A percentile compares a stretch with the other conserved stretches of the same genome.
phyloP scores from a whole-genome alignment of 2,797 vertebrate species.

The Lepidocolaptes lacrymiger region DNA sequence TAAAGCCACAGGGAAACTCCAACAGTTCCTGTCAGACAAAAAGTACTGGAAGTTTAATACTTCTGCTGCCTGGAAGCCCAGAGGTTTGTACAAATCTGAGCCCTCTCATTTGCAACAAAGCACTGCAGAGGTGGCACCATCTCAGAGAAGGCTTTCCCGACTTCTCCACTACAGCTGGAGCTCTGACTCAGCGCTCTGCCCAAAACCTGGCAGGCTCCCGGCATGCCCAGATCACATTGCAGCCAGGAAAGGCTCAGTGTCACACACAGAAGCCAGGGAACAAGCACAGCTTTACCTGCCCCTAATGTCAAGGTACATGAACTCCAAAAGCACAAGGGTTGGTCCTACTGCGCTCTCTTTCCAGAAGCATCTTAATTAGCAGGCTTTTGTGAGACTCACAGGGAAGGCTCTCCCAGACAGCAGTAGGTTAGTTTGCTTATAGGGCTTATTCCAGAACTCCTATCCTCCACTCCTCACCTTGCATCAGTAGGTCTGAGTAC shows the following conservation, averaged over 20 bases:
- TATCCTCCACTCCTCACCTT: neutral
- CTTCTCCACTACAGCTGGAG: neutral
- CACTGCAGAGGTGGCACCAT: neutral
- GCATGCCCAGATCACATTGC: neutral
- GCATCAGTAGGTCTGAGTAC: neutral
- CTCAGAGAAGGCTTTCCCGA: neutral
- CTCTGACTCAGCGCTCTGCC: conserved; percentile 4
- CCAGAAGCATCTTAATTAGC: neutral
- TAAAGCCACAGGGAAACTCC: neutral
- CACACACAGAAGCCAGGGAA: neutral
- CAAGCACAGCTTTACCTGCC: neutral
- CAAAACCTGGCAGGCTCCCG: neutral
- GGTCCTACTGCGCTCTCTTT: neutral
- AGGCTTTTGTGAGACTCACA: neutral
- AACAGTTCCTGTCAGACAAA: rapidly evolving
- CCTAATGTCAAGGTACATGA: neutral
- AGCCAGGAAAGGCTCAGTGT: neutral
- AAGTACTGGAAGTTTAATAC: neutral
- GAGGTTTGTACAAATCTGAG: neutral
- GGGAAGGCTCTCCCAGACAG: neutral
- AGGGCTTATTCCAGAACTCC: neutral
- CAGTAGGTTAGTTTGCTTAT: neutral
- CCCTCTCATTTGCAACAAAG: neutral
- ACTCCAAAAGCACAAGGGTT: neutral
- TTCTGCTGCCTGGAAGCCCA: neutral